A percentile compares a stretch with the other conserved stretches of the same genome.
phyloP scores from a whole-genome alignment of 2,113 vertebrate species.

The Chaenocephalus aceratus region DNA sequence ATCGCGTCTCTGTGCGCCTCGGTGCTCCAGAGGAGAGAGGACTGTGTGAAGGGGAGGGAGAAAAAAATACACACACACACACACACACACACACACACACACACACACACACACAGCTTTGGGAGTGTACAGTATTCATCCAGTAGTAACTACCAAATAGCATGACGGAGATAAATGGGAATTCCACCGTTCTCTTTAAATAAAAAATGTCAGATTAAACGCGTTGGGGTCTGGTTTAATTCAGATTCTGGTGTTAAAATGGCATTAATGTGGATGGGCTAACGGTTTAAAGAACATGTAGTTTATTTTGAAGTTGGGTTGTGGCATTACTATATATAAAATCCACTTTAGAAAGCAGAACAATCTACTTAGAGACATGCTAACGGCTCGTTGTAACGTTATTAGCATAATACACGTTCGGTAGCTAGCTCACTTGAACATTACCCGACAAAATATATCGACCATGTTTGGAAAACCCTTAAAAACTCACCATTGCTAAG shows the following conservation, averaged over 20 bases:
- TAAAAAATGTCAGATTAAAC: not conserved
- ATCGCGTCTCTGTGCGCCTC: constrained; percentile 54
- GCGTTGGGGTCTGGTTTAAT: not conserved
- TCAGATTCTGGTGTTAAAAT: not conserved
- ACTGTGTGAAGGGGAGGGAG: constrained; percentile 34
- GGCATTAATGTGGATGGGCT: too few relatives aligned
- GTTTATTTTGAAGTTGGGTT: not conserved
- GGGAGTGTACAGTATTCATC: constrained; percentile 8
- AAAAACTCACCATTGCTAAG: not conserved
- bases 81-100: not conserved
- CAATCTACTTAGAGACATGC: not conserved
- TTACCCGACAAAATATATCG: too few relatives aligned
- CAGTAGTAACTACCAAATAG: not conserved
- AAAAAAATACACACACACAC: not conserved
- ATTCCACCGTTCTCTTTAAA: not conserved
- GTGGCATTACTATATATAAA: not conserved
- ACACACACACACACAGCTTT: not conserved
- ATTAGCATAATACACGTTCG: not conserved
- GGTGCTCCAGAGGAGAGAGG: constrained; percentile 44
- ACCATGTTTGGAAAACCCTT: not conserved
- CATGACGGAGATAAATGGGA: not conserved
- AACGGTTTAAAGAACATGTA: not conserved
- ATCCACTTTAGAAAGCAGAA: not conserved
- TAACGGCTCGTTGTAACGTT: not conserved
- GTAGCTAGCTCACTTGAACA: too few relatives aligned